Percentiles rank a stretch among this genome's conserved stretches.
phyloP scores from a whole-genome alignment of 2,113 vertebrate species.

The Periophthalmodon schlosseri region DNA sequence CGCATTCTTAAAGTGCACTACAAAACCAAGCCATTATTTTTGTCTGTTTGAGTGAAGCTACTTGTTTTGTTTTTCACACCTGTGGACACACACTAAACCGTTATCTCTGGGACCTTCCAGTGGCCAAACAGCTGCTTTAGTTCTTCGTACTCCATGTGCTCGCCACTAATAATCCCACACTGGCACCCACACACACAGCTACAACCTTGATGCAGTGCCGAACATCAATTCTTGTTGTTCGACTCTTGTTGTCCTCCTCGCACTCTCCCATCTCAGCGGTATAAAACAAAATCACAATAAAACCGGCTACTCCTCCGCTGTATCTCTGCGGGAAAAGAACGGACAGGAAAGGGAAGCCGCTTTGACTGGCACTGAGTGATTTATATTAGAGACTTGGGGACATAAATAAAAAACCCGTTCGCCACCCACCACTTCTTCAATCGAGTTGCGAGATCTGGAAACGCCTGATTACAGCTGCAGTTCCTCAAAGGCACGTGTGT shows the following conservation, averaged over 20 bases:
- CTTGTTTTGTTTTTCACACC: neutral
- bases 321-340: conserved; percentile 35
- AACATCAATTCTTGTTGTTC: conserved; percentile 39
- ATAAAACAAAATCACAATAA: conserved; percentile 61
- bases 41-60: neutral
- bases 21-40: neutral
- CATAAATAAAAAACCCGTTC: conserved; percentile 70
- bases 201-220: conserved; percentile 37
- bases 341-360: conserved; percentile 43
- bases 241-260: too few species aligned
- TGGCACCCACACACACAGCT: conserved; percentile 5
- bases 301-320: conserved; percentile 35
- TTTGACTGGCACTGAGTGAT: conserved; percentile 58
- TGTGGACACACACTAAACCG: neutral
- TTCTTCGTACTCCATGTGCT: neutral
- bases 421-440: conserved; percentile 63
- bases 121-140: neutral
- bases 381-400: conserved; percentile 63
- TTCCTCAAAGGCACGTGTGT: conserved; percentile 56
- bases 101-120: neutral
- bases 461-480: conserved; percentile 63
- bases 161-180: conserved; percentile 1
- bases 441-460: conserved; percentile 61
- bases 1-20: neutral
- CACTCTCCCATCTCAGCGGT: conserved; percentile 48